A percentile compares a stretch with the other conserved stretches of the same genome.
phyloP scores from a whole-genome alignment of 2,888 invertebrate species.

The Cerastis leucographa region DNA sequence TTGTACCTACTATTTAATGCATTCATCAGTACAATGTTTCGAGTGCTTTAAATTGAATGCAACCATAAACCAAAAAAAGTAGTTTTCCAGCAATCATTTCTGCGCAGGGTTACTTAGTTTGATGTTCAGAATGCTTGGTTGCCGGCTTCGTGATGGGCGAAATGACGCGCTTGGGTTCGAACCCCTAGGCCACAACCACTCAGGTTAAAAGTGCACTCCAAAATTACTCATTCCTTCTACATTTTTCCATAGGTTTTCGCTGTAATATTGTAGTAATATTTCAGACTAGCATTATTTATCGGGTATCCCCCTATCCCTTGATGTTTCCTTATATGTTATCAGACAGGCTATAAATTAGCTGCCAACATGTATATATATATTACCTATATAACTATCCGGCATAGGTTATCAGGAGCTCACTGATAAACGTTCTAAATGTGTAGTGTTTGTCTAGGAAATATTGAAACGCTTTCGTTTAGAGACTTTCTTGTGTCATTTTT shows the following conservation, averaged over 20 bases:
- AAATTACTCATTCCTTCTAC: background rate
- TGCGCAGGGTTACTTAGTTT: too few species aligned
- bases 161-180: background rate
- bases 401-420: background rate
- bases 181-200: background rate
- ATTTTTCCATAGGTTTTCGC: background rate
- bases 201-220: background rate
- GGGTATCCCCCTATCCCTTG: background rate
- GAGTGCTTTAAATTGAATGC: too few species aligned
- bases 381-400: background rate
- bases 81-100: too few species aligned
- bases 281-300: background rate
- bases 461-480: too few species aligned
- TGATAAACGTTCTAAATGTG: background rate
- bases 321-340: slow-evolving; percentile 1
- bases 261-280: background rate
- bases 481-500: too few species aligned
- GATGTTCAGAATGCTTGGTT: too few species aligned
- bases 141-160: too few species aligned
- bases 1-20: too few species aligned
- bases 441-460: too few species aligned
- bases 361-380: background rate
- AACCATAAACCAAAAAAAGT: too few species aligned
- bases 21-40: too few species aligned
- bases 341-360: slow-evolving; percentile 6